Conservation (phyloP, 2,888 invertebrate genomes). For the Julus scandinavius region DNA sequence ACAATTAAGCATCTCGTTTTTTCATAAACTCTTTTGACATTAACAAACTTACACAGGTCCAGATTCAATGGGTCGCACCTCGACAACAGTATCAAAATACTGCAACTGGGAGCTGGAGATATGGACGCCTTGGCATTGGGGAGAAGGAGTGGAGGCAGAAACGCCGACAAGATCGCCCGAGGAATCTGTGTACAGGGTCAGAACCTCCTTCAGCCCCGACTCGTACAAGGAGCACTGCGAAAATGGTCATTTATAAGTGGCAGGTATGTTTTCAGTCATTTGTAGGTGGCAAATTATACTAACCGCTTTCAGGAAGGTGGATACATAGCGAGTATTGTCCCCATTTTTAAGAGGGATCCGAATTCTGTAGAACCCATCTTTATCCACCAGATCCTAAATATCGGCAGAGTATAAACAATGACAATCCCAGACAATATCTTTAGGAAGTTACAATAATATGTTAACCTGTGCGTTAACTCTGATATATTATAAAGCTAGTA, state of each 20-base stretch:
- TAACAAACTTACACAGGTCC: constrained; percentile 76
- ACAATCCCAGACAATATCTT: background rate
- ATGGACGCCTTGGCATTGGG: constrained; percentile 65
- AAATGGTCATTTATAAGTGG: background rate
- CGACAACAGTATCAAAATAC: constrained; percentile 79
- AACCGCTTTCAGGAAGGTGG: constrained; percentile 46
- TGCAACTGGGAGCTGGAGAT: constrained; percentile 61
- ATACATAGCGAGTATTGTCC: constrained; percentile 64
- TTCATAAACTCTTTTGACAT: background rate
- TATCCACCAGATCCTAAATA: constrained; percentile 72
- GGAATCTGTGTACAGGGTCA: constrained; percentile 83
- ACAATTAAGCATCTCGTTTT: background rate
- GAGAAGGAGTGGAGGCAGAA: constrained; percentile 63
- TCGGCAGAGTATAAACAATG: no score
- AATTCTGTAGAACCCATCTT: constrained; percentile 80
- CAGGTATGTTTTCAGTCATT: background rate
- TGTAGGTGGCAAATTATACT: background rate
- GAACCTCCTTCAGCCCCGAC: constrained; percentile 79
- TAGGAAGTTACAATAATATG: no score
- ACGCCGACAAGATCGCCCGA: constrained; percentile 77
- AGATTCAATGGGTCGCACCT: constrained; percentile 81
- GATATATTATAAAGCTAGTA: no score
- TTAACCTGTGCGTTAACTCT: no score
- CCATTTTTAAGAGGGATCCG: constrained; percentile 76
- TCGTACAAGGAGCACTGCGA: constrained; percentile 77